Evolutionary conservation across 2,888 invertebrate species (phyloP), one percentile per base, ranked within the genome.

Genomic region (Autographa gamma): DNA sequence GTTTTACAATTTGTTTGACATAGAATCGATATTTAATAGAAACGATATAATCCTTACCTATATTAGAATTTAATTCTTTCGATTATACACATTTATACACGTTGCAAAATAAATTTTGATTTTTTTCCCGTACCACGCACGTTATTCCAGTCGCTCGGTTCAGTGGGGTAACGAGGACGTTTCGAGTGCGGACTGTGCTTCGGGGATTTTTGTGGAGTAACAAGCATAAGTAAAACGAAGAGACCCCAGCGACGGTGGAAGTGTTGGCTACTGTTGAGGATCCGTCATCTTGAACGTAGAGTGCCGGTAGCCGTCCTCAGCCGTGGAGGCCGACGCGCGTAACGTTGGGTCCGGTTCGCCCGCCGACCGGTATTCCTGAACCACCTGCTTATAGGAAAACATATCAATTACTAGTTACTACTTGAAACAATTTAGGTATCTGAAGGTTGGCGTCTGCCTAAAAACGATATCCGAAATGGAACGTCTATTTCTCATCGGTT

Each of bases 251-350:
- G 61, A 60, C 48, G 58, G 54, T 31, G 25, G 16, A 3, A 32
- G 11, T 38, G 11, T 54, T 41, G 38, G 32, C 73, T 84, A 82
- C 66, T 79, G 76, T 58, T 77, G 83, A 25, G 76, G 69, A 52
- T 87, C 88, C 9, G 77, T 86, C 38, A 85, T 80, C 67, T 90
- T 92, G 83, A 83, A 89, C 19, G 85, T 82, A 58, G 93, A 92
- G 58, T 90, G 90, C 18, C 90, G 86, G 75, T 87, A 90, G 13
- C 82, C 82, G 2, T 93, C 90, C 14, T 91, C 93, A 3, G 92
- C 91, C 0, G 86, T 89, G 4, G 93, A 93, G 0, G 88, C 89
- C 0, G 93, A 88, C 7, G 92, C 91, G 2, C 93, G 90, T 6
- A 92, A 80, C 0, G 78, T 56, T 18, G 77, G 84, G 8, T 90